These are phyloP conservation scores for Pycnomerus fuliginosus DNA, from an alignment of 2,888 invertebrate species.

Conservation along the genomic window DNA sequence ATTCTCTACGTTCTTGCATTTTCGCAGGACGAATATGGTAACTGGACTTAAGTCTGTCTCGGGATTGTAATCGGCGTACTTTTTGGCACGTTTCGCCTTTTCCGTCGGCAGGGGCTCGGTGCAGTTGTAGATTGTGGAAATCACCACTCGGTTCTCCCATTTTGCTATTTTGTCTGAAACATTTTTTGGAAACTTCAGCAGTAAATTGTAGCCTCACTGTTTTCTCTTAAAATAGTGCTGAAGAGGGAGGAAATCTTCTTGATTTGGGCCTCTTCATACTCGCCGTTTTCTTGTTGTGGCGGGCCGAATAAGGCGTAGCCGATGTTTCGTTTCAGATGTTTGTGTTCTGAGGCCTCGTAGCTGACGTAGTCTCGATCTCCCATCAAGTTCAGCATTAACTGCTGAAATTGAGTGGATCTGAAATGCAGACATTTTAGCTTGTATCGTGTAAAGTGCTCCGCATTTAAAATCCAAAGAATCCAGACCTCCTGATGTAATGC, in stretches of 20 bases:
- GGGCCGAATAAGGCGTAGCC: conserved; percentile 60
- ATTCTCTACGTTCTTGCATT: conserved; percentile 39
- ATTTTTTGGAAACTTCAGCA: background rate
- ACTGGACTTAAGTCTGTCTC: conserved; percentile 39
- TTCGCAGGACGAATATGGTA: conserved; percentile 45
- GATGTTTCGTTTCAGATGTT: conserved; percentile 57
- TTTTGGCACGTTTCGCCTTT: conserved; percentile 37
- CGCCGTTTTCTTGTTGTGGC: conserved; percentile 53
- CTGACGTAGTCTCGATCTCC: conserved; percentile 58
- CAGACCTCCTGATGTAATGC: background rate
- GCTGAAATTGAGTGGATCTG: conserved; percentile 51
- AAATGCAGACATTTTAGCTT: conserved; percentile 1
- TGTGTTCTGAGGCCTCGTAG: conserved; percentile 56
- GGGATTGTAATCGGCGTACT: conserved; percentile 41
- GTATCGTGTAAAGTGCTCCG: no score
- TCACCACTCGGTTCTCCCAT: conserved; percentile 35
- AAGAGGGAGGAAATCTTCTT: conserved; percentile 36
- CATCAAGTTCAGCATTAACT: conserved; percentile 59
- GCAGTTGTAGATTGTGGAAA: conserved; percentile 39
- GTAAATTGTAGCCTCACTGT: conserved; percentile 29
- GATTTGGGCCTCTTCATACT: conserved; percentile 35
- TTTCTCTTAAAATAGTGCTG: conserved; percentile 33
- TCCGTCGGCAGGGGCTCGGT: conserved; percentile 40
- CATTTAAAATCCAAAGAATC: background rate
- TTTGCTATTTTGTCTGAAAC: conserved; percentile 35